Conservation (phyloP, 2,888 invertebrate species). For the Drosophila pullipes region DNA sequence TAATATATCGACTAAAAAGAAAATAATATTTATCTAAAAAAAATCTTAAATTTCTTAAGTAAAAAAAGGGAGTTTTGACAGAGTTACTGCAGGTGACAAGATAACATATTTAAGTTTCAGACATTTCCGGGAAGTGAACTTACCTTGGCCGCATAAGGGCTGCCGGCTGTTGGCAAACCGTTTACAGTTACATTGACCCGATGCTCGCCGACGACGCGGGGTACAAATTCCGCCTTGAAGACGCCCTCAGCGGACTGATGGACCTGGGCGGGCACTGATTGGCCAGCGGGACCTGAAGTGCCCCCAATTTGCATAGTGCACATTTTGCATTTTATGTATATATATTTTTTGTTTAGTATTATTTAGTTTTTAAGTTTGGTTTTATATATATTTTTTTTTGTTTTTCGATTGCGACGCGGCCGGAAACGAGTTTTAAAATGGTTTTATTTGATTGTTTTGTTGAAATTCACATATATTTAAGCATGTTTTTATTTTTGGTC, state of each 20-base stretch:
- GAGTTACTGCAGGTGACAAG: not conserved
- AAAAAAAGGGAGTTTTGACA: not conserved
- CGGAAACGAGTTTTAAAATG: slow-evolving; percentile 72
- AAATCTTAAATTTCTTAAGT: not conserved
- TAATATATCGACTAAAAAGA: not conserved
- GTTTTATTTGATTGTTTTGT: slow-evolving; percentile 59
- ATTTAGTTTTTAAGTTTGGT: slow-evolving; percentile 25
- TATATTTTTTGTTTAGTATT: slow-evolving; percentile 45
- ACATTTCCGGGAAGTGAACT: slow-evolving; percentile 35
- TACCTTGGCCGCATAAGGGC: slow-evolving; percentile 96
- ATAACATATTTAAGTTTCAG: not conserved
- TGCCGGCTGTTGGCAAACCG: slow-evolving; percentile 93
- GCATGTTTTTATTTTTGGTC: slow-evolving; percentile 41
- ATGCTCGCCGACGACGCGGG: slow-evolving; percentile 96
- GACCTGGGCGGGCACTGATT: slow-evolving; percentile 95
- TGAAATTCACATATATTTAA: slow-evolving; percentile 59
- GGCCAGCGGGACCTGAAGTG: slow-evolving; percentile 93
- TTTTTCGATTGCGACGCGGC: slow-evolving; percentile 57
- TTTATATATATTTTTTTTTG: slow-evolving; percentile 43
- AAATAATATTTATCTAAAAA: not conserved
- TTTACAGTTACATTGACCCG: slow-evolving; percentile 94
- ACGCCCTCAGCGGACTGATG: slow-evolving; percentile 92
- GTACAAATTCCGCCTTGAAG: slow-evolving; percentile 96
- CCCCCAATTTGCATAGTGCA: slow-evolving; percentile 32
- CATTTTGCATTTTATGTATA: slow-evolving; percentile 24